phyloP scores from a whole-genome alignment of 2,888 invertebrate species.

The Drosophila yooni region DNA sequence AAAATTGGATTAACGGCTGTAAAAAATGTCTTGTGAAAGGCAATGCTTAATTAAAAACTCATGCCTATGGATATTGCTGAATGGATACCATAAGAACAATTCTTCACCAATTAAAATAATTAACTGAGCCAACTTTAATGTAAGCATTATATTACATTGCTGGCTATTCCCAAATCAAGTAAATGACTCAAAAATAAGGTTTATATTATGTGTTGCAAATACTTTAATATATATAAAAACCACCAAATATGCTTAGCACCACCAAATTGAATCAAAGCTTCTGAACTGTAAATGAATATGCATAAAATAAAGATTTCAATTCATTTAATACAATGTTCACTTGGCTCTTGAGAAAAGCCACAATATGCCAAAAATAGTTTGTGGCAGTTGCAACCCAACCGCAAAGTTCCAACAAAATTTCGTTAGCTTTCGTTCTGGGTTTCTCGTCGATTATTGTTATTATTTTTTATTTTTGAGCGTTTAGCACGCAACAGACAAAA shows the following conservation, averaged over 20 bases:
- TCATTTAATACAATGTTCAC: slow-evolving; percentile 5
- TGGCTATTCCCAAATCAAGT: not conserved
- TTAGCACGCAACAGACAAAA: slow-evolving; percentile 60
- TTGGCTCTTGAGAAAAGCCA: not conserved
- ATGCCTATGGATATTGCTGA: not conserved
- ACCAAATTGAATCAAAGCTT: not conserved
- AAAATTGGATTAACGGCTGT: not conserved
- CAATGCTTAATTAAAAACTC: not conserved
- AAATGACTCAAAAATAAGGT: not conserved
- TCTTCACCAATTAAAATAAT: not conserved
- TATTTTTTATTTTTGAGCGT: slow-evolving; percentile 9
- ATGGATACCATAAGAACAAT: not conserved
- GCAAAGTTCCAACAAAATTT: slow-evolving; percentile 35
- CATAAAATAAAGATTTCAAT: not conserved
- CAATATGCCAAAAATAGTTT: slow-evolving; percentile 26
- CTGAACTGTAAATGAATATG: not conserved
- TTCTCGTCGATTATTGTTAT: slow-evolving; percentile 8
- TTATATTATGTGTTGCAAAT: not conserved
- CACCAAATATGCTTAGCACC: not conserved
- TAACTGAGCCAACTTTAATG: not conserved
- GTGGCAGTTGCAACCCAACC: slow-evolving; percentile 20
- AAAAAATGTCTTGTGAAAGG: not conserved
- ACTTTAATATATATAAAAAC: not conserved
- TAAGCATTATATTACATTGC: not conserved
- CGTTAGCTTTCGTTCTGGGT: slow-evolving; percentile 7